Base-by-base conservation (phyloP, 2,797 vertebrate species). In the Heliangelus exortis region DNA sequence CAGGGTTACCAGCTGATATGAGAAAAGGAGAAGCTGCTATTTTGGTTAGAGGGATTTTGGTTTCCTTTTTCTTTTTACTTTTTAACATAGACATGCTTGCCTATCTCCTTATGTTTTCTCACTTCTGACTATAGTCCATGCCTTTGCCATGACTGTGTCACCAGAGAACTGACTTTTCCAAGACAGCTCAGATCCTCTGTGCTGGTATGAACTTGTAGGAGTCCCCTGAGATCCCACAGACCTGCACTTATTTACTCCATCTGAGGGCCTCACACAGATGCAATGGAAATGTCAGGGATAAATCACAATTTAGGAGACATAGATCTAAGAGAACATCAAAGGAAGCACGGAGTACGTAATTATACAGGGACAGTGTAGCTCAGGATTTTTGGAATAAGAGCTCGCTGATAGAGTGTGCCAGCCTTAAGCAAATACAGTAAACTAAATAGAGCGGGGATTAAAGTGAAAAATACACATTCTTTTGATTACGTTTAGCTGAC, bases 381-480 rank as follows among this genome's bases (percentile, higher is more conserved):
- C 22, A 79, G 53, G 5, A 91, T 81, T 69, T 85, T 92, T 47
- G 88, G 59, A 88, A 73, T 79, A 74, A 19, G 69, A 47, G 43
- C 61, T 95, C 31, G 26, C 59, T 76, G 90, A 51, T 68, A 79
- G 69, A 68, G 65, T 67, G 89, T 53, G 59, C 84, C 77, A 95
- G 66, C 57, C 83, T 88, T 91, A 61, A 93, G 89, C 71, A 96
- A 95, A 95, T 77, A 92, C 6, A 4, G 54, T 63, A 72, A 79
- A 81, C 39, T 82, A 72, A 92, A 79, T 41, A 81, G 61, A 90
- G 22, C 90, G 73, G 86, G 22, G 25, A 81, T 87, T 95, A 65
- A 82, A 95, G 81, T 51, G 57, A 71, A 80, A 94, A 84, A 66
- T 33, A 63, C 81, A 81, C 39, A 76, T 58, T 61, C 82, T 73